phyloP scores from a whole-genome alignment of 2,888 invertebrate genomes.

The Cyrtodaria siliqua region DNA sequence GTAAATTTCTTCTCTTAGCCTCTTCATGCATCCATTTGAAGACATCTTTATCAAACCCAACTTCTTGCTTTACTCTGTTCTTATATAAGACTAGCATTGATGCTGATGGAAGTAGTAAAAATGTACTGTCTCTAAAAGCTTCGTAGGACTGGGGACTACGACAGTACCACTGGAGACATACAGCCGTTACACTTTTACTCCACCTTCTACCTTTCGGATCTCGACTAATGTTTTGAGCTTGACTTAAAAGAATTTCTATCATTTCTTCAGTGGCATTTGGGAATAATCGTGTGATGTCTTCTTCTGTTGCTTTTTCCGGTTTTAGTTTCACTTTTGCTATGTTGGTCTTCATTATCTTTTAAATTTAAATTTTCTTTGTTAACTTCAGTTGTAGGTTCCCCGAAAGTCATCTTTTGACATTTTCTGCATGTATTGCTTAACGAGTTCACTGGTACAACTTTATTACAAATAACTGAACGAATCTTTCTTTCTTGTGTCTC shows the following conservation, averaged over 20 bases:
- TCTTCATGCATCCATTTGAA: conserved; percentile 63
- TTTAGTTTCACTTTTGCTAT: too few relatives aligned
- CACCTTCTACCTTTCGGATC: conserved; percentile 38
- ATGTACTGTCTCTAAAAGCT: conserved; percentile 14
- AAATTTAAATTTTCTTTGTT: too few relatives aligned
- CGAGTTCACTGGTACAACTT: not conserved
- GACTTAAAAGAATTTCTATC: conserved; percentile 44
- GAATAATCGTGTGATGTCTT: conserved; percentile 23
- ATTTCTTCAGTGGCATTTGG: conserved; percentile 34
- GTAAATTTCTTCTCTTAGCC: conserved; percentile 39
- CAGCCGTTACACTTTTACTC: conserved; percentile 23
- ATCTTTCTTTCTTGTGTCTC: conserved; percentile 3
- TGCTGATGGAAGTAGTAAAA: conserved; percentile 32
- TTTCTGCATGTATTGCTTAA: conserved; percentile 7
- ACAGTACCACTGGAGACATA: conserved; percentile 36
- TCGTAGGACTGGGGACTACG: conserved; percentile 38
- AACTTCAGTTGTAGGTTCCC: too few relatives aligned
- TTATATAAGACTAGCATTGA: conserved; percentile 35
- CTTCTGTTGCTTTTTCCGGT: conserved; percentile 5
- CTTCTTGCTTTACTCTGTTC: conserved; percentile 33
- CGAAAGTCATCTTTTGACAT: too few relatives aligned
- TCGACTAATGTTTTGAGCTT: conserved; percentile 29
- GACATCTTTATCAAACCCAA: conserved; percentile 33
- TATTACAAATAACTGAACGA: conserved; percentile 6
- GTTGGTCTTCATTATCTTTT: too few relatives aligned